Conservation (phyloP, 2,888 invertebrate species). For the Abrostola tripartita region DNA sequence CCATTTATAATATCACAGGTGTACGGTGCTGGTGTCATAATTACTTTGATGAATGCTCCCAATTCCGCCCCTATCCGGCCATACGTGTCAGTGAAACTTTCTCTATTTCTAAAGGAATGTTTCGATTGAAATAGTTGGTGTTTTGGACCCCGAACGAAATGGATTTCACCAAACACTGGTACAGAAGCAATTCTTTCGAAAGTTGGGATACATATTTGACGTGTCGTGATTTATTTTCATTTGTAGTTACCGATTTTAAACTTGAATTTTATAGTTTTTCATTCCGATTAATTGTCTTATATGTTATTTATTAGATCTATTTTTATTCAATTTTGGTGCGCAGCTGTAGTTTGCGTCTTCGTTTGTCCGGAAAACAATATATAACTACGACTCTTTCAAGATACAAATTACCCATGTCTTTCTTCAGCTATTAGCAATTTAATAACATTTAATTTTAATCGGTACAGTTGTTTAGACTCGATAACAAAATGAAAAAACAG, state of each 20-base stretch:
- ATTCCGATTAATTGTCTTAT: too few species aligned
- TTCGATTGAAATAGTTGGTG: conserved; percentile 70
- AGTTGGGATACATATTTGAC: conserved; percentile 21
- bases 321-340: conserved; percentile 5
- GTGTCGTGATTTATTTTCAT: conserved; percentile 23
- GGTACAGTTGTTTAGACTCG: too few species aligned
- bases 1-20: conserved; percentile 32
- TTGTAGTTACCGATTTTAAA: neutral
- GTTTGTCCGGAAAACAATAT: too few species aligned
- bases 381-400: too few species aligned
- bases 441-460: too few species aligned
- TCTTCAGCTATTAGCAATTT: too few species aligned
- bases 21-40: conserved; percentile 31
- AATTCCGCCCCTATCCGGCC: conserved; percentile 17
- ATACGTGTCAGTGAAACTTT: conserved; percentile 34
- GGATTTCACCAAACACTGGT: conserved; percentile 22
- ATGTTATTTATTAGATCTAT: neutral
- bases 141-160: conserved; percentile 44
- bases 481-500: too few species aligned
- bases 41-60: conserved; percentile 35
- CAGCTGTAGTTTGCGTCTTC: neutral
- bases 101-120: conserved; percentile 58
- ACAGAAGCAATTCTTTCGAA: conserved; percentile 25
- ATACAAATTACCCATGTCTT: too few species aligned
- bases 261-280: neutral